Base-by-base conservation (phyloP, 2,797 vertebrate genomes). In the Aplochiton taeniatus region DNA sequence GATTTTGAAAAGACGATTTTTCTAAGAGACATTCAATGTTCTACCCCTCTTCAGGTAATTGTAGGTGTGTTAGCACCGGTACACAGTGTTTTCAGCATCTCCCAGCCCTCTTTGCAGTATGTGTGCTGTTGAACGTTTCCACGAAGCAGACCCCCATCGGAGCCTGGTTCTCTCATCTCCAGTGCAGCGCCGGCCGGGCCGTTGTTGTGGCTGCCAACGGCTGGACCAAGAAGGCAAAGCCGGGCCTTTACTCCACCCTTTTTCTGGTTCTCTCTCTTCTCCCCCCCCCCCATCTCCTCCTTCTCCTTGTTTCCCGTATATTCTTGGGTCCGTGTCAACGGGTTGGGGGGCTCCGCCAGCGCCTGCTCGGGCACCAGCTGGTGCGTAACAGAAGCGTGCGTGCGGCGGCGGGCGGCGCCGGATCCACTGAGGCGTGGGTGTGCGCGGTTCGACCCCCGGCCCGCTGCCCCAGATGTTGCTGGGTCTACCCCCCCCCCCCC, bases 381-480 rank as follows among this genome's bases (percentile, higher is more conserved):
- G 58, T 79, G 66, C 65, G 61, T 76, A 81, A 86, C 85, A 85
- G 75, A 75, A 63, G 53, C 69, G 44, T 5, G 54, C n/a, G n/a
- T n/a, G 49, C 20, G 41, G 52, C 60, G 9, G 69, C 54, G 69
- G 59, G 31, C 31, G n/a, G n/a, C n/a, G n/a, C n/a, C n/a, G n/a
- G n/a, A n/a, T n/a, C n/a, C n/a, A n/a, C n/a, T n/a, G n/a, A n/a
- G n/a, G n/a, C 31, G 31, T 31, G 31, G 31, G 31, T 31, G 31
- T 31, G 31, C 31, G 31, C 31, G 31, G 31, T 31, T 31, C 31
- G 6, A 31, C 2, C 31, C 31, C 85, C 68, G 76, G 79, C 81
- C 56, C 42, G 49, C 49, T 79, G 75, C 78, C 80, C 87, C 87
- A 89, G 86, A 89, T 90, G 85, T 87, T 64, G 74, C 64, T 19